Evolutionary conservation across 2,113 vertebrate species (phyloP).

Genomic region (Etia nguti): DNA sequence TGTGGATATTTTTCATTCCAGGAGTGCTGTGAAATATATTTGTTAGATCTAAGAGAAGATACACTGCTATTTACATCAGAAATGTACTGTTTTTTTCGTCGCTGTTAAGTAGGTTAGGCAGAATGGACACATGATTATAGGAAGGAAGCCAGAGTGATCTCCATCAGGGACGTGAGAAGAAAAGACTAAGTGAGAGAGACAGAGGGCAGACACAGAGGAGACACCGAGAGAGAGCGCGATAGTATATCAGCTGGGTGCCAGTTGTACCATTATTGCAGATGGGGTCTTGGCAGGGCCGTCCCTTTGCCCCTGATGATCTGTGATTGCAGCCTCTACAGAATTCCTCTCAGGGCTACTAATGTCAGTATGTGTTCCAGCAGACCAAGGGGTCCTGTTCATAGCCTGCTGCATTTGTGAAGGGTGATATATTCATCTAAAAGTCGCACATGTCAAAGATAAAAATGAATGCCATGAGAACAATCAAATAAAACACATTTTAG

Average conservation of each 20-base stretch:
- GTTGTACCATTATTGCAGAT: conserved; percentile 43
- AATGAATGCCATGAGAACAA: fast-evolving
- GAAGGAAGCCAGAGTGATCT: background rate
- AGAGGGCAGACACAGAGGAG: background rate
- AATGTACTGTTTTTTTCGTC: conserved; percentile 11
- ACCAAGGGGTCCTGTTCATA: background rate
- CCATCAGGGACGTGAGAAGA: background rate
- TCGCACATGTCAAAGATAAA: background rate
- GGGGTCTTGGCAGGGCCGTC: conserved; percentile 20
- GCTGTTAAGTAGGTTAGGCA: conserved; percentile 32
- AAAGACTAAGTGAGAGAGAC: background rate
- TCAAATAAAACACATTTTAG: background rate
- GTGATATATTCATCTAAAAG: background rate
- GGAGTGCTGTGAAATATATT: conserved; percentile 29
- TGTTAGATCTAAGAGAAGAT: conserved; percentile 24
- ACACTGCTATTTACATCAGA: conserved; percentile 43
- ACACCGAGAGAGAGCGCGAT: background rate
- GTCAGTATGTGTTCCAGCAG: background rate
- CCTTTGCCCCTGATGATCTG: conserved; percentile 3
- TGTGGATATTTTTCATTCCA: conserved; percentile 29
- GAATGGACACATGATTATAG: background rate
- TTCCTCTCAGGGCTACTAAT: background rate
- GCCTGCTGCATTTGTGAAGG: background rate
- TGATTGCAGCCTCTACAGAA: conserved; percentile 24
- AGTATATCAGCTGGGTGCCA: conserved; percentile 9